Evolutionary conservation across 2,797 vertebrate species (phyloP).

Genomic region (Picus viridis): DNA sequence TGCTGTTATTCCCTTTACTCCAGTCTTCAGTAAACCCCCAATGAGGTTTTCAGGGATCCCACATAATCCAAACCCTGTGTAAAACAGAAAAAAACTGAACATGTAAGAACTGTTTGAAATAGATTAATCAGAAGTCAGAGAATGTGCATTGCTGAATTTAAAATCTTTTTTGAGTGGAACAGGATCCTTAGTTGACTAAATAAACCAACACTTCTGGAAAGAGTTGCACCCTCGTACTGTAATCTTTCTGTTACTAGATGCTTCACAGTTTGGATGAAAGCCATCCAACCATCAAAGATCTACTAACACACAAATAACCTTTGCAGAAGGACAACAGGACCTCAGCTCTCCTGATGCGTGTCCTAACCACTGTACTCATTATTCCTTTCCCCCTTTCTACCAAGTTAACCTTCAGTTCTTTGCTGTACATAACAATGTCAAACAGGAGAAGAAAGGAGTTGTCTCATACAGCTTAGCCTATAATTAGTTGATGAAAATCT

Average conservation of each 20-base stretch:
- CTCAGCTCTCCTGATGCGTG: background rate
- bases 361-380: background rate
- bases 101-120: background rate
- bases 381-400: background rate
- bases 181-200: background rate
- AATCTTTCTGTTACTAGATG: background rate
- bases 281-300: background rate
- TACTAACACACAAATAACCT: background rate
- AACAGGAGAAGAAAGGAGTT: background rate
- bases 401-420: background rate
- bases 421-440: background rate
- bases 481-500: constrained; percentile 8
- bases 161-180: background rate
- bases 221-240: background rate
- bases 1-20: constrained; percentile 90
- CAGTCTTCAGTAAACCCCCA: constrained; percentile 90
- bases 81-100: background rate
- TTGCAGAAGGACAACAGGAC: background rate
- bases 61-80: constrained; percentile 92
- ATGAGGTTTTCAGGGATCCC: constrained; percentile 98
- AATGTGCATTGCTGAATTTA: background rate
- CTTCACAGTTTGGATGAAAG: background rate
- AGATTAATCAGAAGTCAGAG: background rate
- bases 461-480: background rate
- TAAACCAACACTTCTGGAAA: background rate